phyloP scores from a whole-genome alignment of 2,888 invertebrate genomes.

The Orchesella flavescens region DNA sequence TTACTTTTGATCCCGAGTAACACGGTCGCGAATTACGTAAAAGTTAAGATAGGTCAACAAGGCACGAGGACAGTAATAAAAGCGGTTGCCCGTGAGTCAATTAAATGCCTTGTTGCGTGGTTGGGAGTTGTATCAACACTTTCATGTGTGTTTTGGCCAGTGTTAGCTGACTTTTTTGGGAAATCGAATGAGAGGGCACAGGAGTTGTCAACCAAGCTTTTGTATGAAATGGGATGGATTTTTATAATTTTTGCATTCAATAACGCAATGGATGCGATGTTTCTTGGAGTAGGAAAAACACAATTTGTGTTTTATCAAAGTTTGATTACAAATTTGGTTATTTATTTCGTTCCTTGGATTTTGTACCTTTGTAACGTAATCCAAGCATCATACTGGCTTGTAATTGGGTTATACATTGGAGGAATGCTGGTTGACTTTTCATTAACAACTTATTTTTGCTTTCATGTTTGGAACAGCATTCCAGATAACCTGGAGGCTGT shows the following conservation, averaged over 20 bases:
- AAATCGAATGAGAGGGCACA: conserved; percentile 58
- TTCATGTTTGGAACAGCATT: conserved; percentile 57
- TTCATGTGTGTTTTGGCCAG: conserved; percentile 52
- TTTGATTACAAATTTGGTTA: conserved; percentile 60
- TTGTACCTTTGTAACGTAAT: conserved; percentile 56
- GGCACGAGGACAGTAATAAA: conserved; percentile 49
- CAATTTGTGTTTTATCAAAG: conserved; percentile 66
- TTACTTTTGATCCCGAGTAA: conserved; percentile 60
- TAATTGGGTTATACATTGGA: conserved; percentile 61
- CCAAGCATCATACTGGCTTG: conserved; percentile 63
- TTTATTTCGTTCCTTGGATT: conserved; percentile 67
- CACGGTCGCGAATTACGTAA: conserved; percentile 63
- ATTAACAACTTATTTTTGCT: conserved; percentile 58
- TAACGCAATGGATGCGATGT: conserved; percentile 66
- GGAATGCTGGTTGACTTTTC: conserved; percentile 65
- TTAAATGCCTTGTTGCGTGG: conserved; percentile 57
- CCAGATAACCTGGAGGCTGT: conserved; percentile 11
- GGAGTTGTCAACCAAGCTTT: conserved; percentile 57
- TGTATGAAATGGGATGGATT: conserved; percentile 66
- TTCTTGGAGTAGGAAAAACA: conserved; percentile 65
- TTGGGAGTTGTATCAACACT: conserved; percentile 36
- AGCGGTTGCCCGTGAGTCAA: conserved; percentile 48
- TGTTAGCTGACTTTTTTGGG: conserved; percentile 62
- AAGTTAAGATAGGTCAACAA: conserved; percentile 63
- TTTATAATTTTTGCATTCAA: conserved; percentile 64